Evolutionary conservation across 2,888 invertebrate genomes (phyloP), one percentile per base, ranked within the genome.

Genomic region (Drosophila nr. fundita): DNA sequence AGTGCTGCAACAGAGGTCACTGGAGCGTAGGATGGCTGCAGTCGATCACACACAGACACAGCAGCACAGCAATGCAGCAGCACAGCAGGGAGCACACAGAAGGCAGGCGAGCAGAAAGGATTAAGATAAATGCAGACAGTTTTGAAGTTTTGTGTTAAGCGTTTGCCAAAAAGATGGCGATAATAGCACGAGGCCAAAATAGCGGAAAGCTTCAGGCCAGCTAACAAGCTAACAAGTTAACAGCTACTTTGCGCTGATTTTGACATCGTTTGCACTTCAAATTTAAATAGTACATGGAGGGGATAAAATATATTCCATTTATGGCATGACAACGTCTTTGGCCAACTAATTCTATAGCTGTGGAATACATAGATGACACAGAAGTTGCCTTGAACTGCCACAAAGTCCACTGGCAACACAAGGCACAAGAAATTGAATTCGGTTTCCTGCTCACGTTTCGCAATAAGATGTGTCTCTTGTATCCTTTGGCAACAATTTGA

Each of bases 121-220:
- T 79, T 73, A 60, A 64, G 81, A 82, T 82, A 71, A 80, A 73
- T 80, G 84, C 78, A 78, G 52, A 58, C 58, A 69, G 70, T 67
- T 78, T 62, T 40, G 58, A 62, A 58, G 8, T 45, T 60, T 59
- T 49, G 13, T 21, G 21, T 30, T 42, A 50, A 75, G 55, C 53
- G 38, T 58, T 67, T 72, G 68, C 70, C 69, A 61, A 67, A 69
- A 67, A 48, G 48, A 62, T 49, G 59, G 42, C 42, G 59, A 77
- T 77, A 68, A 59, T 27, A 27, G 45, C 40, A 49, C 76, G 61
- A 71, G 81, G 78, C 65, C 73, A 78, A 60, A 36, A 36, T 40
- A 18, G 32, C 15, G 27, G 32, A 30, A 21, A 29, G 63, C 64
- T 30, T 40, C 64, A 73, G 66, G 64, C 66, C 42, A 30, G 45